Percentiles rank a stretch among this genome's conserved stretches.
Evolutionary conservation across 2,797 vertebrate species (phyloP).

Genomic region (Spheniscus humboldti): DNA sequence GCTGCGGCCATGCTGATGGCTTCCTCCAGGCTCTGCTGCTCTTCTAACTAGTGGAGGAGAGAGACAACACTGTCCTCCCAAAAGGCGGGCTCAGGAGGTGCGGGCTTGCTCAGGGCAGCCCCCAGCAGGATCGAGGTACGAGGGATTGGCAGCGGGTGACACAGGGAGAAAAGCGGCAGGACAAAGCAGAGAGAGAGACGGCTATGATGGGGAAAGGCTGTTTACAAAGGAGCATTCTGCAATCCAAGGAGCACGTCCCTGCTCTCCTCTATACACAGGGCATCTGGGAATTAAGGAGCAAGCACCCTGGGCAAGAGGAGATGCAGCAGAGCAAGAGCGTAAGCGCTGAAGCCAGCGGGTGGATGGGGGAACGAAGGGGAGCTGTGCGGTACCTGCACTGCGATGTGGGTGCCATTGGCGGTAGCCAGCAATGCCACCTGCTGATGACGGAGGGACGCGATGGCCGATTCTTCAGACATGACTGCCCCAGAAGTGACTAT

Average conservation of each 20-base stretch:
- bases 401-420: slow-evolving; percentile 71
- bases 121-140: not conserved
- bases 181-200: not conserved
- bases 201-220: not conserved
- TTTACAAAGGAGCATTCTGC: not conserved
- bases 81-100: not conserved
- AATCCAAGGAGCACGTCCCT: not conserved
- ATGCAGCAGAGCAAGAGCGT: not conserved
- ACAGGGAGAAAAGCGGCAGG: not conserved
- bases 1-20: slow-evolving; percentile 73
- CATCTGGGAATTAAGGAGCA: not conserved
- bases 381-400: slow-evolving; percentile 70
- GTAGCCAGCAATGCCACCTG: slow-evolving; percentile 79
- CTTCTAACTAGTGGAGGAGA: slow-evolving; percentile 66
- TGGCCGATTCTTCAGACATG: slow-evolving; percentile 50
- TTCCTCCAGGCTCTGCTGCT: slow-evolving; percentile 77
- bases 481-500: slow-evolving; percentile 72
- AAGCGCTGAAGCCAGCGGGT: not conserved
- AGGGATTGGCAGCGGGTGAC: not conserved
- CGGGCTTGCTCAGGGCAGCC: not conserved
- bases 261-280: not conserved
- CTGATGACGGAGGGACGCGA: slow-evolving; percentile 65
- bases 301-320: accelerated
- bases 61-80: not conserved
- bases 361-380: not conserved